A percentile compares a stretch with the other conserved stretches of the same genome.
Evolutionary conservation across 2,113 vertebrate genomes (phyloP).

Genomic region (Notiomystis cincta): DNA sequence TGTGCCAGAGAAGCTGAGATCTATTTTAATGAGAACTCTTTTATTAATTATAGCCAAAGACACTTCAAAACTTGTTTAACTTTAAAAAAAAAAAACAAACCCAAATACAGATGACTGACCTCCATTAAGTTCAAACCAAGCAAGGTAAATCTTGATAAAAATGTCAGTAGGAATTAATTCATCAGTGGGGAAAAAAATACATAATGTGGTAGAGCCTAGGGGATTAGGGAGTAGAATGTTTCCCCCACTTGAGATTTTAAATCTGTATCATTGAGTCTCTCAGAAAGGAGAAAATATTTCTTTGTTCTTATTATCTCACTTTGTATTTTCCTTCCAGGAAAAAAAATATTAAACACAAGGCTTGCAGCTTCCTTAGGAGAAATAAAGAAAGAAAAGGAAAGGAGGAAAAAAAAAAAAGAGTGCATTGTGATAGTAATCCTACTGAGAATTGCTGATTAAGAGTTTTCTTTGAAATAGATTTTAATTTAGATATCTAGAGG

Average conservation of each 20-base stretch:
- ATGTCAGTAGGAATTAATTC: not conserved
- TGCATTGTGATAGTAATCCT: not conserved
- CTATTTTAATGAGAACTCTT: not conserved
- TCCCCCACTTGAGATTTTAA: not conserved
- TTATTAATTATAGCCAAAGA: not conserved
- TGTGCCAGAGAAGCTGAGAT: not conserved
- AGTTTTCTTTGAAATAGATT: not conserved
- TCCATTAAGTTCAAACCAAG: not conserved
- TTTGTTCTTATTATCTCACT: not conserved
- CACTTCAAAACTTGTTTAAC: not conserved
- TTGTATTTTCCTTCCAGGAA: not conserved
- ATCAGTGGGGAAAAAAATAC: not conserved
- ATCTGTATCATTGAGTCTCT: not conserved
- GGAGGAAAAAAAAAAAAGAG: no score
- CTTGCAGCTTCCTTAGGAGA: not conserved
- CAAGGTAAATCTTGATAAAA: not conserved
- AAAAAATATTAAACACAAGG: not conserved
- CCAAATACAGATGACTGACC: not conserved
- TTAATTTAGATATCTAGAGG: not conserved
- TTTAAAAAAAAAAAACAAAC: not conserved
- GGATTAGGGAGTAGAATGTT: not conserved
- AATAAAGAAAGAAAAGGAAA: accelerated
- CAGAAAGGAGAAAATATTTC: not conserved
- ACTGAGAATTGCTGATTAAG: not conserved
- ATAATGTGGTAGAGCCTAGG: not conserved